Evolutionary conservation across 2,888 invertebrate genomes (phyloP).

Genomic region (Caenorhabditis macrosperma): DNA sequence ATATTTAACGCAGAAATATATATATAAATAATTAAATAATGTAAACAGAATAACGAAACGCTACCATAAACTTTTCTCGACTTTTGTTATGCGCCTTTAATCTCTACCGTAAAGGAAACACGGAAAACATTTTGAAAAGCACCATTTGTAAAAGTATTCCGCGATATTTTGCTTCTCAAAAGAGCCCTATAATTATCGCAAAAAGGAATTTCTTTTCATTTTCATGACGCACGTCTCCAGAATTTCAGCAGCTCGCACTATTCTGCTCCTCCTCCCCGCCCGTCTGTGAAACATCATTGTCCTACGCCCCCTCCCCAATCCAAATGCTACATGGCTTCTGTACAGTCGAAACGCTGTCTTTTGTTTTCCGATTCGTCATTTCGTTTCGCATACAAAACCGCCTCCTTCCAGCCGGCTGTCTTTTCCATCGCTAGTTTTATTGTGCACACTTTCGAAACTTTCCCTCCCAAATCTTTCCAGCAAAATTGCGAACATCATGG

Average conservation of each 20-base stretch:
- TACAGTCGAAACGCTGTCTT: constrained; percentile 40
- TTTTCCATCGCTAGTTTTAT: too few relatives aligned
- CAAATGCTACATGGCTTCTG: constrained; percentile 1
- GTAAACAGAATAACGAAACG: too few relatives aligned
- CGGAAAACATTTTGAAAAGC: too few relatives aligned
- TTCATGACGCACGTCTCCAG: constrained; percentile 4
- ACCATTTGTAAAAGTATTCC: too few relatives aligned
- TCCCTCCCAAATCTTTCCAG: background rate
- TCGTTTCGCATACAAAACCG: constrained; percentile 45
- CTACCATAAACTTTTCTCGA: background rate
- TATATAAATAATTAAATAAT: too few relatives aligned
- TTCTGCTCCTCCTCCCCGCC: background rate
- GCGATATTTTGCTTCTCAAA: too few relatives aligned
- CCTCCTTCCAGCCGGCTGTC: constrained; percentile 17
- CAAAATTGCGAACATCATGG: constrained; percentile 2
- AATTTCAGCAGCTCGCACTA: background rate
- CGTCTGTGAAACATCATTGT: constrained; percentile 2
- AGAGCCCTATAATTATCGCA: background rate
- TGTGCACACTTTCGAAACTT: constrained; percentile 1
- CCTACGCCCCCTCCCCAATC: constrained; percentile 1
- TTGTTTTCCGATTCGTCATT: constrained; percentile 54
- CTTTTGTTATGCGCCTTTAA: background rate
- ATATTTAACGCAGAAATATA: too few relatives aligned
- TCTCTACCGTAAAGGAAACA: background rate
- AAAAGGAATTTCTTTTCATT: background rate